A percentile compares a stretch with the other conserved stretches of the same genome.
These are phyloP conservation scores for Cryptocephalus primarius DNA, from an alignment of 2,888 invertebrate genomes.

Conservation along the genomic window DNA sequence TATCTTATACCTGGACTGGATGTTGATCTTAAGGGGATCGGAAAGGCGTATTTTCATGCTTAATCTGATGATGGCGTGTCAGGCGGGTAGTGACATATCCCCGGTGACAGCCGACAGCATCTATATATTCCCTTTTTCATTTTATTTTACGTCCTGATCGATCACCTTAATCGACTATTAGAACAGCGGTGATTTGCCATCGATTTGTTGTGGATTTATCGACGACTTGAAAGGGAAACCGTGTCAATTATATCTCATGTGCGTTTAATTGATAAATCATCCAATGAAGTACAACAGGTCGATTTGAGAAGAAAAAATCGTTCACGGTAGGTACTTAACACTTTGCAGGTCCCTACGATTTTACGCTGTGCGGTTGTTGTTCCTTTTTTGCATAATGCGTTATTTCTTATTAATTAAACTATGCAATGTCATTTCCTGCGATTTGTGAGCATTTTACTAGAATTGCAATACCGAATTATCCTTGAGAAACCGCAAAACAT, in stretches of 20 bases:
- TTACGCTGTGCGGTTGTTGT: too few species aligned
- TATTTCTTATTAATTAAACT: too few species aligned
- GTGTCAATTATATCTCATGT: constrained; percentile 17
- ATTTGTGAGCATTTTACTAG: too few species aligned
- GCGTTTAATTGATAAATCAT: constrained; percentile 5
- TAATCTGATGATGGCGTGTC: constrained; percentile 13
- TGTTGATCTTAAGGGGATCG: constrained; percentile 1
- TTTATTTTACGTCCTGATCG: constrained; percentile 13
- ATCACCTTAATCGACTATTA: constrained; percentile 15
- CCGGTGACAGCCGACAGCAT: constrained; percentile 15
- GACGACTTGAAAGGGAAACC: constrained; percentile 11
- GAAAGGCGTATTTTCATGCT: constrained; percentile 6
- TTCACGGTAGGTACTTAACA: too few species aligned
- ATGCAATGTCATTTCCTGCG: too few species aligned
- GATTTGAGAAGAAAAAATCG: too few species aligned
- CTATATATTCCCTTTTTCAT: constrained; percentile 4
- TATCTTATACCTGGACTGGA: not conserved
- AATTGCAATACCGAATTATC: too few species aligned
- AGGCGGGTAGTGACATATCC: constrained; percentile 16
- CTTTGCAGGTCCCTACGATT: too few species aligned
- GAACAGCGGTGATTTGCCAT: constrained; percentile 12
- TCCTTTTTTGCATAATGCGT: too few species aligned
- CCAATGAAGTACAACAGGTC: too few species aligned
- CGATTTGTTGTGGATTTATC: constrained; percentile 7
- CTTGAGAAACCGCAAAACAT: too few species aligned